phyloP scores from a whole-genome alignment of 2,797 vertebrate species.

The Artibeus jamaicensis region DNA sequence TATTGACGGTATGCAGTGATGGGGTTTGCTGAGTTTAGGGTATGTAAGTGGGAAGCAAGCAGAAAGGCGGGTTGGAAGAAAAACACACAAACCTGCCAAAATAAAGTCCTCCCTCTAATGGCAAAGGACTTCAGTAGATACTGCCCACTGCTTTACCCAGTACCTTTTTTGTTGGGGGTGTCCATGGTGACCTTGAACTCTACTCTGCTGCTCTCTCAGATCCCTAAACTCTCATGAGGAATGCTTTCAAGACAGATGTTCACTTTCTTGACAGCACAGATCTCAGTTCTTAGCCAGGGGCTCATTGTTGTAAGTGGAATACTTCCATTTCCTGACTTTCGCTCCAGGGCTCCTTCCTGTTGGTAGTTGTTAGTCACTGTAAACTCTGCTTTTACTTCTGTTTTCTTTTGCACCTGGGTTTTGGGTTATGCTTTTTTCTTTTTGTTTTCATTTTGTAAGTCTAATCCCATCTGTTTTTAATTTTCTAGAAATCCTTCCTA shows the following conservation, averaged over 20 bases:
- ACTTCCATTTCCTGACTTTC: not conserved
- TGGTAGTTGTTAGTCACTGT: not conserved
- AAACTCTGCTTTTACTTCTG: not conserved
- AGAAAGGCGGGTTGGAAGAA: not conserved
- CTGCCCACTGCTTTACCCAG: not conserved
- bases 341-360: not conserved
- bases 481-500: constrained; percentile 9
- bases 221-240: not conserved
- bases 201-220: not conserved
- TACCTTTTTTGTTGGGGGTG: not conserved
- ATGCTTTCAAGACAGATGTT: not conserved
- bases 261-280: not conserved
- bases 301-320: not conserved
- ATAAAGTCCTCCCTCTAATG: not conserved
- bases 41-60: not conserved
- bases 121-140: not conserved
- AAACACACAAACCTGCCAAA: not conserved
- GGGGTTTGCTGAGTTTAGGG: not conserved
- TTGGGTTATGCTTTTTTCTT: not conserved
- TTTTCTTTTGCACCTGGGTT: constrained; percentile 34
- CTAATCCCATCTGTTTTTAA: constrained; percentile 28
- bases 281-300: not conserved
- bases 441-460: constrained; percentile 27
- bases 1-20: not conserved
- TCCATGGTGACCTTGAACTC: not conserved